Evolutionary conservation across 2,797 vertebrate genomes (phyloP).

Genomic region (Naso thynnoides): DNA sequence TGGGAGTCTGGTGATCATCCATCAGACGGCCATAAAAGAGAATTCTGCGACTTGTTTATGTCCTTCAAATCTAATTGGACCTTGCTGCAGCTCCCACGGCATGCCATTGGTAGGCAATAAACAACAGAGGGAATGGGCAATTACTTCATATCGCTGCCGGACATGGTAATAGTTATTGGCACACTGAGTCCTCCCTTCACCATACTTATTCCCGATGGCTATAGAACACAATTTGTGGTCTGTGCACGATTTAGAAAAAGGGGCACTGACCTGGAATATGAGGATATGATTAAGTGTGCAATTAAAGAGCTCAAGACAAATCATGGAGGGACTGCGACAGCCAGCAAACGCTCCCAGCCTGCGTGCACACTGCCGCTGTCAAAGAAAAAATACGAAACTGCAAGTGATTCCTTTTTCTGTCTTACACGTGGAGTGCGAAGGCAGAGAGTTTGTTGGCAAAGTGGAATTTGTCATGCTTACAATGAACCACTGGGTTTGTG

Average conservation of each 20-base stretch:
- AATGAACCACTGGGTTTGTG: slow-evolving; percentile 15
- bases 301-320: slow-evolving; percentile 67
- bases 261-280: slow-evolving; percentile 57
- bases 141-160: slow-evolving; percentile 81
- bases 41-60: slow-evolving; percentile 74
- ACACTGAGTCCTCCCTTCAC: slow-evolving; percentile 54
- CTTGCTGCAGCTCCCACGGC: slow-evolving; percentile 74
- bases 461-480: slow-evolving; percentile 16
- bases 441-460: slow-evolving; percentile 19
- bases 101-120: slow-evolving; percentile 79
- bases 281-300: slow-evolving; percentile 65
- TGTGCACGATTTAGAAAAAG: slow-evolving; percentile 61
- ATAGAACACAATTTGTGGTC: slow-evolving; percentile 70
- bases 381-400: slow-evolving; percentile 33
- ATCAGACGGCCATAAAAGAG: slow-evolving; percentile 60
- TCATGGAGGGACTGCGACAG: slow-evolving; percentile 52
- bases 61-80: slow-evolving; percentile 85
- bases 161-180: slow-evolving; percentile 77
- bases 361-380: slow-evolving; percentile 50
- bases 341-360: slow-evolving; percentile 44
- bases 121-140: slow-evolving; percentile 81
- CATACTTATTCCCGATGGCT: slow-evolving; percentile 63
- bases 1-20: slow-evolving; percentile 46
- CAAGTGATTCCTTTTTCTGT: slow-evolving; percentile 28
- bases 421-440: background rate